Evolutionary conservation across 2,797 vertebrate species (phyloP).

Genomic region (Gymnothorax javanicus): DNA sequence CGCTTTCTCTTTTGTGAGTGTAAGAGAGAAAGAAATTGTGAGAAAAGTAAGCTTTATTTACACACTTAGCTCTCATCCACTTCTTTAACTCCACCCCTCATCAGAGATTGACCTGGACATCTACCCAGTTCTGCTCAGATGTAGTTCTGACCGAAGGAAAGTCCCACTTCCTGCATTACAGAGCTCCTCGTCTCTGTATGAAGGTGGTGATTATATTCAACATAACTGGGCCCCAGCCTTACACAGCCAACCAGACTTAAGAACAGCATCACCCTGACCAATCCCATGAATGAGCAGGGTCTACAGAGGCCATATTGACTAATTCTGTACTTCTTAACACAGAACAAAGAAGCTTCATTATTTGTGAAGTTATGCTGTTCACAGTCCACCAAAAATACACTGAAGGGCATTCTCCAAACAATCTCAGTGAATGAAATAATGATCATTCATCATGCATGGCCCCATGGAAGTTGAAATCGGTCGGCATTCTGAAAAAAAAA

Average conservation of each 20-base stretch:
- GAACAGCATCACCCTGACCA: background rate
- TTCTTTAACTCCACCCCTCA: background rate
- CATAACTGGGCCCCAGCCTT: background rate
- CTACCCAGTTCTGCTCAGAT: background rate
- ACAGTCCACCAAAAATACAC: background rate
- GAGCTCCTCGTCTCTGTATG: background rate
- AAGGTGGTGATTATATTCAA: background rate
- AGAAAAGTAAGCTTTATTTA: background rate
- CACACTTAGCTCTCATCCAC: background rate
- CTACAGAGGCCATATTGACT: background rate
- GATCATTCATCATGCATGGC: background rate
- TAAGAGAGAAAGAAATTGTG: background rate
- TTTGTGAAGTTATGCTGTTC: background rate
- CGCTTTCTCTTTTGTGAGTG: background rate
- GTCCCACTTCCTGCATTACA: background rate
- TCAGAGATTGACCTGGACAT: slow-evolving; percentile 7
- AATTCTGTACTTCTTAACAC: background rate
- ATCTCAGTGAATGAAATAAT: background rate
- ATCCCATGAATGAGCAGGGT: background rate
- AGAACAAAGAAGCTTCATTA: background rate
- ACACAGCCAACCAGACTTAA: background rate
- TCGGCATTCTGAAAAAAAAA: background rate
- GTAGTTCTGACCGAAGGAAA: slow-evolving; percentile 3
- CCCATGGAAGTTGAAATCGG: background rate
- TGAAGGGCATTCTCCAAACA: background rate